Percentiles rank a stretch among this genome's conserved stretches.
These are phyloP conservation scores for Neuroscelio doddi DNA, from an alignment of 2,888 invertebrate genomes.

Conservation along the genomic window DNA sequence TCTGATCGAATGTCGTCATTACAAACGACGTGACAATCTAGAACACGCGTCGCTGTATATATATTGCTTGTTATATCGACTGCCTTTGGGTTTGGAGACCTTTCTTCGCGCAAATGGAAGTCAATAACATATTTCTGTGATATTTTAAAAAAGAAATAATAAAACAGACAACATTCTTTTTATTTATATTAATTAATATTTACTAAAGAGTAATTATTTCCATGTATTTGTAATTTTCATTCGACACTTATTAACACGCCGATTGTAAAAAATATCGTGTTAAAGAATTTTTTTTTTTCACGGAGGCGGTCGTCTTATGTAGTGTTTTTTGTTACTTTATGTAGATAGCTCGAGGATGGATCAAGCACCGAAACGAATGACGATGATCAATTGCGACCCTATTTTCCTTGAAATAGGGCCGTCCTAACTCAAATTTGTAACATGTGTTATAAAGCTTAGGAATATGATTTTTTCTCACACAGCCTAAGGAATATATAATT, in stretches of 20 bases:
- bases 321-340: constrained; percentile 31
- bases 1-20: constrained; percentile 69
- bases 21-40: constrained; percentile 68
- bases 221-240: too few species aligned
- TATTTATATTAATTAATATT: too few species aligned
- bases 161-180: too few species aligned
- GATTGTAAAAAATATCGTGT: not conserved
- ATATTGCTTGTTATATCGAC: constrained; percentile 63
- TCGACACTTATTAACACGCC: not conserved
- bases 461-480: too few species aligned
- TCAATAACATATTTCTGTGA: too few species aligned
- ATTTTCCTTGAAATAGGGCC: constrained; percentile 36
- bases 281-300: constrained; percentile 20
- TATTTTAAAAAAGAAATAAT: too few species aligned
- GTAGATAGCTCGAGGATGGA: constrained; percentile 30
- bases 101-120: constrained; percentile 19
- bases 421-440: constrained; percentile 21
- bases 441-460: constrained; percentile 36
- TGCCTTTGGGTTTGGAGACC: constrained; percentile 35
- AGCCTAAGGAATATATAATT: too few species aligned
- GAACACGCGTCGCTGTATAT: constrained; percentile 60
- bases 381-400: constrained; percentile 45
- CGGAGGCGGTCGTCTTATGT: constrained; percentile 21
- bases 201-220: too few species aligned
- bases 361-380: constrained; percentile 36